Percentiles rank a stretch among this genome's conserved stretches.
Conservation (phyloP, 2,888 invertebrate genomes). For the Drosophila putrida region DNA sequence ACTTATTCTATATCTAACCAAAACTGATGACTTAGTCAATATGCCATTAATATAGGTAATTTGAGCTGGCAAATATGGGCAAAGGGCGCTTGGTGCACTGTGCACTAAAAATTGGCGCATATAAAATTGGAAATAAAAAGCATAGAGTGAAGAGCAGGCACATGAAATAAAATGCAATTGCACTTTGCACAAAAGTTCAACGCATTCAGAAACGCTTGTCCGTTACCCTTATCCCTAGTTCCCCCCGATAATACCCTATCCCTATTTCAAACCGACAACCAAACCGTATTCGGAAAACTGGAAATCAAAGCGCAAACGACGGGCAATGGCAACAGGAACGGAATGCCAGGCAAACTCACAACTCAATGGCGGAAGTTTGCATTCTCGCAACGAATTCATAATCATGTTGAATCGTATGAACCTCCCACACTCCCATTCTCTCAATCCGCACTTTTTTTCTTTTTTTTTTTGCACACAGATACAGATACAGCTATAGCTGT, state of each 20-base stretch:
- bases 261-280: slow-evolving; percentile 6
- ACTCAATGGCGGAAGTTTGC: slow-evolving; percentile 83
- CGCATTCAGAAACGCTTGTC: slow-evolving; percentile 69
- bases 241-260: background rate
- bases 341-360: slow-evolving; percentile 62
- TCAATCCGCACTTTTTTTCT: background rate
- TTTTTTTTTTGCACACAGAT: slow-evolving; percentile 3
- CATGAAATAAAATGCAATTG: slow-evolving; percentile 79
- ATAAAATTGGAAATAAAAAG: slow-evolving; percentile 57
- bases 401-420: slow-evolving; percentile 68
- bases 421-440: slow-evolving; percentile 14
- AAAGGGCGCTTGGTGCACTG: slow-evolving; percentile 32
- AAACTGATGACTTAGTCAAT: slow-evolving; percentile 7
- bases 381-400: slow-evolving; percentile 80
- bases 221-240: slow-evolving; percentile 21
- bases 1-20: background rate
- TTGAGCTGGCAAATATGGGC: slow-evolving; percentile 43
- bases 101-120: slow-evolving; percentile 51
- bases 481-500: slow-evolving; percentile 13
- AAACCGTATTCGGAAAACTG: slow-evolving; percentile 49
- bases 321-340: slow-evolving; percentile 45
- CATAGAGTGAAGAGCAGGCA: slow-evolving; percentile 33
- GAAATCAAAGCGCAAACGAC: slow-evolving; percentile 76
- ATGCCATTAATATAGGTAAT: slow-evolving; percentile 9
- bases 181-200: slow-evolving; percentile 83